Conservation (phyloP, 2,888 invertebrate species). For the Apamea crenata region DNA sequence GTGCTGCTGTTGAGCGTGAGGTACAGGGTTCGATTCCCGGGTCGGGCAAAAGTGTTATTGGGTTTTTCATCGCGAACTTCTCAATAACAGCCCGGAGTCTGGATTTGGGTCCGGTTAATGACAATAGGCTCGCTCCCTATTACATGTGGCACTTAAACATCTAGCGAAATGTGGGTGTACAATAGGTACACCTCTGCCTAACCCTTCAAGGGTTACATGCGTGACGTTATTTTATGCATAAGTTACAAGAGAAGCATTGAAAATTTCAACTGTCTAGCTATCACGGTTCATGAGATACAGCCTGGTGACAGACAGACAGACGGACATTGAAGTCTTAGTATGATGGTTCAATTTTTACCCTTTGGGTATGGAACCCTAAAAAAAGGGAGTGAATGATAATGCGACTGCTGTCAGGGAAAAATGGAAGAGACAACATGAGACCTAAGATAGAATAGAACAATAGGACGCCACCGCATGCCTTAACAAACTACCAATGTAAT, state of each 20-base stretch:
- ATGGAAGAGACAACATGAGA: neutral
- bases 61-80: neutral
- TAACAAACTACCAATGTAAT: neutral
- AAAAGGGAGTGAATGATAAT: neutral
- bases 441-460: conserved; percentile 1
- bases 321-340: too few relatives aligned
- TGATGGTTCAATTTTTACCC: too few relatives aligned
- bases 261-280: too few relatives aligned
- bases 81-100: neutral
- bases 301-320: too few relatives aligned
- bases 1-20: neutral
- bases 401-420: neutral
- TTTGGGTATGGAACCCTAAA: neutral
- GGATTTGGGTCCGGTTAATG: neutral
- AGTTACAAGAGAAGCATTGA: neutral
- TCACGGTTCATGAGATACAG: too few relatives aligned
- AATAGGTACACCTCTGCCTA: neutral
- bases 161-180: neutral
- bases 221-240: neutral
- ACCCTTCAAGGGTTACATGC: neutral
- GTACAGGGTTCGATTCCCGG: neutral
- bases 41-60: neutral
- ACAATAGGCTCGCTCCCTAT: too few relatives aligned
- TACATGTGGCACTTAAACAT: too few relatives aligned
- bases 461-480: conserved; percentile 4